Conservation (phyloP, 2,888 invertebrate genomes). For the Chrysolina oricalcia region DNA sequence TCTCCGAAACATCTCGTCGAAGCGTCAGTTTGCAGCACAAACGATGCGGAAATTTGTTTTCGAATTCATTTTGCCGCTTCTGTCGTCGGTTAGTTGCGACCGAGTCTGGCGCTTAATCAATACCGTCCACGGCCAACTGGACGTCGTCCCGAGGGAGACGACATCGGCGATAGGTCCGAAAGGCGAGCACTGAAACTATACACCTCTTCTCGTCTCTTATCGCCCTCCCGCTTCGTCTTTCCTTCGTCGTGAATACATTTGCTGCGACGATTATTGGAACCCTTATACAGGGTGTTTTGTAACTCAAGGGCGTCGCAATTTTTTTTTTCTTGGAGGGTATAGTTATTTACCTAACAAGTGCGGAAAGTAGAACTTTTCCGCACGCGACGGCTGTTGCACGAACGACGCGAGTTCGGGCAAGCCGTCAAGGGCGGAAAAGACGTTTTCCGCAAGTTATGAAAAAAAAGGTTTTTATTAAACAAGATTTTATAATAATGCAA, state of each 20-base stretch:
- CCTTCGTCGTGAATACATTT: neutral
- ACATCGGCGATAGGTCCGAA: constrained; percentile 12
- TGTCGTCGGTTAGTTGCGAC: neutral
- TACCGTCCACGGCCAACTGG: constrained; percentile 1
- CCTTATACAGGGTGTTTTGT: neutral
- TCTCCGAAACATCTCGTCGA: too few relatives aligned
- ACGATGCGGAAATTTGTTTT: neutral
- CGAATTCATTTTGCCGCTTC: neutral
- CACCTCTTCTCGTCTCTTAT: neutral
- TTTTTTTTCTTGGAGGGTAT: too few relatives aligned
- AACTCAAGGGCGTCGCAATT: too few relatives aligned
- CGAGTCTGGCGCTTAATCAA: constrained; percentile 1
- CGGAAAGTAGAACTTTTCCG: too few relatives aligned
- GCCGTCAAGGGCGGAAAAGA: too few relatives aligned
- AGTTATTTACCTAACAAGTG: too few relatives aligned
- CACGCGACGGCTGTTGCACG: too few relatives aligned
- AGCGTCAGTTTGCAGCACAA: too few relatives aligned
- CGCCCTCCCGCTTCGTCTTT: neutral
- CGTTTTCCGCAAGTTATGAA: too few relatives aligned
- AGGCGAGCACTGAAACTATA: neutral
- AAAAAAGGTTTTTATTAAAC: too few relatives aligned
- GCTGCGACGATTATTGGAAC: neutral
- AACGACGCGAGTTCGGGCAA: too few relatives aligned
- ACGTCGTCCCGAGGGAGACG: constrained; percentile 1
- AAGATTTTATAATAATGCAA: too few relatives aligned